A percentile compares a stretch with the other conserved stretches of the same genome.
Evolutionary conservation across 2,888 invertebrate genomes (phyloP).

Genomic region (Tetragonisca angustula): DNA sequence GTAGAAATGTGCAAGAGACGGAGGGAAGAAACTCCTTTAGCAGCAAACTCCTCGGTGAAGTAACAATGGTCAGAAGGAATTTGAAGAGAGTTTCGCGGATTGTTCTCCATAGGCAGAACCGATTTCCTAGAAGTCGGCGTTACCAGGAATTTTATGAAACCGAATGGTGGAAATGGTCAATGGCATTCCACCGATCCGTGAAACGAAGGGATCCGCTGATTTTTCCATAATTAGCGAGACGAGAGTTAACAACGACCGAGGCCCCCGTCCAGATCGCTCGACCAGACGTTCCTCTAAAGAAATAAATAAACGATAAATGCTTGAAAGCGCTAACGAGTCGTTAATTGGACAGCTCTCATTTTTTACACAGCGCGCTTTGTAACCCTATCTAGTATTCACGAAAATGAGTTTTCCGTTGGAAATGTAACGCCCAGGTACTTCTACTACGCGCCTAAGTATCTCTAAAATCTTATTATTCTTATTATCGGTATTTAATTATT

Average conservation of each 20-base stretch:
- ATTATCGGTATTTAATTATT: too few relatives aligned
- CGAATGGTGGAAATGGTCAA: constrained; percentile 64
- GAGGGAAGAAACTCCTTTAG: background rate
- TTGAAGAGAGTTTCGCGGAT: background rate
- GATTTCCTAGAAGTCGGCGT: constrained; percentile 28
- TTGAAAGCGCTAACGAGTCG: constrained; percentile 77
- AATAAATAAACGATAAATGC: constrained; percentile 80
- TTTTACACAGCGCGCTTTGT: constrained; percentile 48
- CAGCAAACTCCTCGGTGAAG: background rate
- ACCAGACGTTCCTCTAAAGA: constrained; percentile 71
- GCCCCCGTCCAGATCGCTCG: constrained; percentile 61
- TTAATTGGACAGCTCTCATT: constrained; percentile 77
- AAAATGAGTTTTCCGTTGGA: too few relatives aligned
- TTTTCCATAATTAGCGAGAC: constrained; percentile 78
- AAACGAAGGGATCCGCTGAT: constrained; percentile 61
- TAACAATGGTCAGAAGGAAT: background rate
- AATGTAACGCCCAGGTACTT: too few relatives aligned
- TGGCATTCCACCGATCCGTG: constrained; percentile 68
- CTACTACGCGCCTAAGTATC: too few relatives aligned
- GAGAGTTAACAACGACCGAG: constrained; percentile 72
- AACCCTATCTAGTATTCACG: too few relatives aligned
- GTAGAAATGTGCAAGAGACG: background rate
- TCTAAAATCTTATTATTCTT: too few relatives aligned
- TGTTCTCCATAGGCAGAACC: constrained; percentile 52
- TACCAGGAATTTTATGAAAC: constrained; percentile 59